These are phyloP conservation scores for Meandrina meandrites DNA, from an alignment of 92 coral and sea anemone genomes.

Conservation along the genomic window DNA sequence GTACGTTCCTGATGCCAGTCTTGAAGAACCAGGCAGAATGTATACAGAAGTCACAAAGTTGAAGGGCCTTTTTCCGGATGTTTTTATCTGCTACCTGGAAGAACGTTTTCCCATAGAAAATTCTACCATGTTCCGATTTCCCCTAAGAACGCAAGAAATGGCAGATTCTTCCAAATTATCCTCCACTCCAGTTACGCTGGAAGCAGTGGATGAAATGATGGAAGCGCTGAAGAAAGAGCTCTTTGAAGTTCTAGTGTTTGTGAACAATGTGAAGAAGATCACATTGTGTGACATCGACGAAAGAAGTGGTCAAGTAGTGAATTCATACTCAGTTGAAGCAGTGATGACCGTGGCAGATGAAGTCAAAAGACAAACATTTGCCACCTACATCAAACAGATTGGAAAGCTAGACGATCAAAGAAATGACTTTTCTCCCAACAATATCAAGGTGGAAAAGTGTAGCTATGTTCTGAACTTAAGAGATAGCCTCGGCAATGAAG, in stretches of 20 bases:
- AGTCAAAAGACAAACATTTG: constrained; percentile 43
- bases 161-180: constrained; percentile 42
- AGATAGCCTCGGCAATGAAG: constrained; percentile 49
- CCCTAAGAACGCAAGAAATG: constrained; percentile 53
- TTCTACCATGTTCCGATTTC: constrained; percentile 84
- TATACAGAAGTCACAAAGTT: constrained; percentile 44
- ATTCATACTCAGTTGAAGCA: constrained; percentile 52
- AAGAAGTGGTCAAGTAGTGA: constrained; percentile 43
- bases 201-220: constrained; percentile 45
- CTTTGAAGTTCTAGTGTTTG: no score
- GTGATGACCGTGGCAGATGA: constrained; percentile 49
- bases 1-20: constrained; percentile 68
- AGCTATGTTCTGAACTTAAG: constrained; percentile 52
- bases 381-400: constrained; percentile 15
- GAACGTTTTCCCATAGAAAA: constrained; percentile 46
- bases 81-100: constrained; percentile 66
- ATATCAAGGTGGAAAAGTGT: constrained; percentile 35
- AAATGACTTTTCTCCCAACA: background rate
- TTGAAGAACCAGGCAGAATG: constrained; percentile 66
- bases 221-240: constrained; percentile 55
- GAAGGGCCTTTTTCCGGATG: constrained; percentile 62
- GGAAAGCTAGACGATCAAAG: constrained; percentile 3
- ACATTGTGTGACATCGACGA: constrained; percentile 61
- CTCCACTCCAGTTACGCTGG: constrained; percentile 5
- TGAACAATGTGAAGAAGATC: constrained; percentile 73